phyloP scores from a whole-genome alignment of 2,888 invertebrate species.

The Kuschelorhynchus macadamiae region DNA sequence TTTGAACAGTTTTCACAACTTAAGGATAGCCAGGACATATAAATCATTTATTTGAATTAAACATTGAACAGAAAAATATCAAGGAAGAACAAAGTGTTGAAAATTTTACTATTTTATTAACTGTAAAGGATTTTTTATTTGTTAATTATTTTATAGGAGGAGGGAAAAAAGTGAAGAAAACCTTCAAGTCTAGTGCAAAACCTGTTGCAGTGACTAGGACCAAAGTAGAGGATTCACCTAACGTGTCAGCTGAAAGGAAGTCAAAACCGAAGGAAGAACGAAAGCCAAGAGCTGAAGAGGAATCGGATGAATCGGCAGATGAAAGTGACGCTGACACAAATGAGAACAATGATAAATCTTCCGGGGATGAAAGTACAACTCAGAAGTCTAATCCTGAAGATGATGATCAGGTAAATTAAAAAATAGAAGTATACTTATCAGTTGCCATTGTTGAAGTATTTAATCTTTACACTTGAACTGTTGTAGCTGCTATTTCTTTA shows the following conservation, averaged over 20 bases:
- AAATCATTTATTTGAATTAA: too few species aligned
- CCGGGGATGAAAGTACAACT: constrained; percentile 65
- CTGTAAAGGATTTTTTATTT: too few species aligned
- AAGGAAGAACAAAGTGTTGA: too few species aligned
- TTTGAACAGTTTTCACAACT: too few species aligned
- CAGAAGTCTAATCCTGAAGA: constrained; percentile 63
- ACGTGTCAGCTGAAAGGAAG: constrained; percentile 53
- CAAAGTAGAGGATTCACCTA: constrained; percentile 60
- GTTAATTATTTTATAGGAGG: constrained; percentile 57
- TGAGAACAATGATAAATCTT: constrained; percentile 65
- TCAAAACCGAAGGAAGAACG: constrained; percentile 53
- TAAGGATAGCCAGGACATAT: too few species aligned
- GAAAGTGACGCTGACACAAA: constrained; percentile 71
- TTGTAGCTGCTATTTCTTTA: too few species aligned
- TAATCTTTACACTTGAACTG: too few species aligned
- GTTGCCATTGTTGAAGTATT: too few species aligned
- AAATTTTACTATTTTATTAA: too few species aligned
- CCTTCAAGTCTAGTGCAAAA: constrained; percentile 61
- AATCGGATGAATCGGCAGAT: constrained; percentile 67
- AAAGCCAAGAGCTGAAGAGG: constrained; percentile 56
- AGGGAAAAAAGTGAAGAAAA: constrained; percentile 76
- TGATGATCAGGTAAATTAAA: constrained; percentile 65
- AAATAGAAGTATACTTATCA: not conserved
- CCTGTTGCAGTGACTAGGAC: constrained; percentile 55
- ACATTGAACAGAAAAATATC: too few species aligned